Evolutionary conservation across 2,113 vertebrate species (phyloP), one percentile per base, ranked within the genome.

Genomic region (Heloderma charlesbogerti): DNA sequence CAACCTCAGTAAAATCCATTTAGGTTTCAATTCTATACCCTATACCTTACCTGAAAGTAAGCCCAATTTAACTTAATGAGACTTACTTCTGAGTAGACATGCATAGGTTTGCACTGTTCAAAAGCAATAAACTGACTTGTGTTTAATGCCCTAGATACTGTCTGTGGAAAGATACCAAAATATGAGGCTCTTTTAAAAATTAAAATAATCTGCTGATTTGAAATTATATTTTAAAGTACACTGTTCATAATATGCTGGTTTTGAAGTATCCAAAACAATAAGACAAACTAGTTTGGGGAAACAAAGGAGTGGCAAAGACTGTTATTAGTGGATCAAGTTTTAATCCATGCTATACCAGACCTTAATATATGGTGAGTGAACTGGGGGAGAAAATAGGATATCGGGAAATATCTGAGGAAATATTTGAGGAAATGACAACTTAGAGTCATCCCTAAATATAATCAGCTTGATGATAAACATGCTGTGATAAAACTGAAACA

Each of bases 171-270:
- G 40, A 27, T 22, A 77, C 9, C 37, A 43, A 37, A 77, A 77
- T 77, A 45, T 77, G 40, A 40, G 20, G 72, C n/a, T 0, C 0
- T 8, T 80, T 89, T 86, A 0, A 13, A 89, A 34, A 45, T 2
- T 2, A 54, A 54, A 75, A 85, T 48, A n/a, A 1, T 1, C 60
- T 15, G 3, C 48, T 66, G 0, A 12, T 37, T 94, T 12, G 45
- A 54, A 0, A 48, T 79, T 89, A 5, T 77, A 67, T 85, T 93
- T 93, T 22, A 34, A 7, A 86, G 4, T 3, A 6, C 88, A 63
- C 12, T 88, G 89, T 92, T 92, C 54, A 83, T 0, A 60, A 6
- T 85, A 94, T 84, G 67, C n/a, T n/a, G 77, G 45, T 9, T 89
- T 87, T n/a, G 86, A 92, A 80, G 15, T 88, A 91, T 81, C 1